These are phyloP conservation scores for Matsumyia berberina DNA, from an alignment of 2,888 invertebrate genomes.

Conservation along the genomic window DNA sequence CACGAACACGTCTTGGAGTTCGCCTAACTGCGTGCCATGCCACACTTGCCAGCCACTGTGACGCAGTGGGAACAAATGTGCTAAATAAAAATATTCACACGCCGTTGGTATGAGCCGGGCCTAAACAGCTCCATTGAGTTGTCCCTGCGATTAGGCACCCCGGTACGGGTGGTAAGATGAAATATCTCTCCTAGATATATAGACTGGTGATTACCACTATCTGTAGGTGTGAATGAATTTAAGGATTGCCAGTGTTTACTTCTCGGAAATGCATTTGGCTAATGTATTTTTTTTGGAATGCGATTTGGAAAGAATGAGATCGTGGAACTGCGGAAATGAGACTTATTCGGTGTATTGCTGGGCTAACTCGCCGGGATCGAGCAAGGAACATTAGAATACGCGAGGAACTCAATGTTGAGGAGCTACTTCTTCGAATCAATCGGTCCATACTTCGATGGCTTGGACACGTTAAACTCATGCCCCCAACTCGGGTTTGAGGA, in stretches of 20 bases:
- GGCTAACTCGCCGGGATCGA: too few relatives aligned
- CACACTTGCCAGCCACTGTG: constrained; percentile 40
- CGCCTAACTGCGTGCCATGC: constrained; percentile 30
- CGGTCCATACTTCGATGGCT: too few relatives aligned
- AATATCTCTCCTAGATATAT: constrained; percentile 40
- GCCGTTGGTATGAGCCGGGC: constrained; percentile 6
- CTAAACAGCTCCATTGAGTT: constrained; percentile 20
- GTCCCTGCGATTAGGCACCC: background rate
- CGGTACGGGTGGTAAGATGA: constrained; percentile 41
- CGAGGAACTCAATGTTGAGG: too few relatives aligned
- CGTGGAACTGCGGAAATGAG: too few relatives aligned
- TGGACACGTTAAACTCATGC: too few relatives aligned
- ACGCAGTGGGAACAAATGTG: constrained; percentile 50
- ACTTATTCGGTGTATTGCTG: too few relatives aligned
- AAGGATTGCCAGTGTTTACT: constrained; percentile 17
- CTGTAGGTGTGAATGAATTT: constrained; percentile 54
- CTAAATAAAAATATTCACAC: constrained; percentile 57
- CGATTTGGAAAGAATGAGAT: too few relatives aligned
- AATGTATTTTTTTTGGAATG: background rate
- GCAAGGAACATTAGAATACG: too few relatives aligned
- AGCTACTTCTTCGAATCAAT: too few relatives aligned
- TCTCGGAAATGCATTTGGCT: background rate
- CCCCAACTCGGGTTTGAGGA: too few relatives aligned
- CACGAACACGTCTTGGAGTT: constrained; percentile 57
- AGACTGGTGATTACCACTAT: constrained; percentile 36